Conservation (phyloP, 2,113 vertebrate genomes). For the Takifugu bimaculatus region DNA sequence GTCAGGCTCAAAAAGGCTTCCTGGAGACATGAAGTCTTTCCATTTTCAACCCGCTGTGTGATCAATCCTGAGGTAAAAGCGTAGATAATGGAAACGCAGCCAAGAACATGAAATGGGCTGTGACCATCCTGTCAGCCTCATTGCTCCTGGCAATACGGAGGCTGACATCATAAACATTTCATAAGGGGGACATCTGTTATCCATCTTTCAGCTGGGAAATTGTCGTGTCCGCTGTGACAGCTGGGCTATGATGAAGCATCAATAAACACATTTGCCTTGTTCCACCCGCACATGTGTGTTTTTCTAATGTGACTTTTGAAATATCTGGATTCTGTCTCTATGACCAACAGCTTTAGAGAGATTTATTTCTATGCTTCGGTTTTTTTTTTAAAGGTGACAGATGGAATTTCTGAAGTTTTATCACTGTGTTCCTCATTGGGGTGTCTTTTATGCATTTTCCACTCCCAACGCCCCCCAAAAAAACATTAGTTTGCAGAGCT, state of each 20-base stretch:
- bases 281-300: background rate
- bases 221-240: slow-evolving; percentile 24
- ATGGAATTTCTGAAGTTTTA: slow-evolving; percentile 23
- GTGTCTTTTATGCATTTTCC: slow-evolving; percentile 21
- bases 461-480: background rate
- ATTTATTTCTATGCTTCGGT: background rate
- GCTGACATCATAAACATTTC: slow-evolving; percentile 40
- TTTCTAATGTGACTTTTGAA: slow-evolving; percentile 1
- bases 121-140: slow-evolving; percentile 32
- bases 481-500: slow-evolving; percentile 6
- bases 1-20: too few species aligned
- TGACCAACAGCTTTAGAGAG: background rate
- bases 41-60: slow-evolving; percentile 17
- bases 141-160: slow-evolving; percentile 23
- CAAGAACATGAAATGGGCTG: slow-evolving; percentile 20
- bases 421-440: slow-evolving; percentile 48
- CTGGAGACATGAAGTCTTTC: background rate
- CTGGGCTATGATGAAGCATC: slow-evolving; percentile 34
- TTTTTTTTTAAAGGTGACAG: slow-evolving; percentile 12
- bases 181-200: slow-evolving; percentile 31
- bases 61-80: slow-evolving; percentile 26
- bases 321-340: background rate
- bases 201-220: slow-evolving; percentile 6
- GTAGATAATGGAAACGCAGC: slow-evolving; percentile 54
- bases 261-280: slow-evolving; percentile 12